Base-by-base conservation (phyloP, 2,888 invertebrate species). In the Drosophila kokeensis region DNA sequence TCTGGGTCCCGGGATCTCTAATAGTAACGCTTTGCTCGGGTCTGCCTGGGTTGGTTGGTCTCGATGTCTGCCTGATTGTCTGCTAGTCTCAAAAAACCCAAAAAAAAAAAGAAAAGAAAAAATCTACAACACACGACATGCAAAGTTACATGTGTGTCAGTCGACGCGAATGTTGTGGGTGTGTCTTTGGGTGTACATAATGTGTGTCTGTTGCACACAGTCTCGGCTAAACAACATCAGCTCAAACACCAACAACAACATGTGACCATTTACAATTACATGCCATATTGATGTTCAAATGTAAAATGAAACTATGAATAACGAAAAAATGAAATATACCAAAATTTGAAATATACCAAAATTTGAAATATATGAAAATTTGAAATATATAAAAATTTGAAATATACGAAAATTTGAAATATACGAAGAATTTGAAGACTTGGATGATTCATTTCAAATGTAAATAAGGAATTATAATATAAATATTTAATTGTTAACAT, bases 81-180 rank as follows among this genome's bases (percentile, higher is more conserved):
- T 82, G 76, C 63, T 52, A 49, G 79, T 72, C 61, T 10, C 73
- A 69, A 49, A 52, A 59, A 49, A 24, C 66, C 57, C 11, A 69
- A 65, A 48, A 34, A 30, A 49, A 34, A 58, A 54, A 52, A 54
- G 34, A 15, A 24, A 10, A 0, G 18, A 58, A 45, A 45, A 45
- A 3, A 38, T 18, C 45, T 45, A 53, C n/a, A 50, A 60, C 72
- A 76, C 63, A 75, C 81, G 72, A 86, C 87, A 85, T 77, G 89
- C 75, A 73, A 81, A 86, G 76, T 72, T 81, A 79, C 84, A 82
- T 85, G 89, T 89, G 65, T 87, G 89, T 83, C 74, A 79, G 82
- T 54, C 72, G 55, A 53, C 40, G 48, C 61, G 64, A 74, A 66
- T 81, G 64, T 68, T 68, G 76, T 75, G 75, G 73, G 80, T 76